Conservation (phyloP, 2,888 invertebrate species). For the Lasioglossum villosulum region DNA sequence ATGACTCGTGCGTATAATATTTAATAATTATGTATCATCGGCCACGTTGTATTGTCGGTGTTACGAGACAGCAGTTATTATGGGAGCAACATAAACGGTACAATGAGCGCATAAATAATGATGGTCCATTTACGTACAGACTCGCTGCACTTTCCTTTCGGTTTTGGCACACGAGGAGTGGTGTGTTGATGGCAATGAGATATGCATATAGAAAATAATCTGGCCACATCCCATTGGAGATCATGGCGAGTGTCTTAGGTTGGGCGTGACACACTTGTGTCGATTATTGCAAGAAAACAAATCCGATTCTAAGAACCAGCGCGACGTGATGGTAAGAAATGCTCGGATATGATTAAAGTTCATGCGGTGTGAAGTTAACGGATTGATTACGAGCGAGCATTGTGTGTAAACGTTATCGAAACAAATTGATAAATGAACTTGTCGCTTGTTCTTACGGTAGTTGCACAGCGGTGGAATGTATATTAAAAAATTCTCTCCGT, state of each 20-base stretch:
- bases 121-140: background rate
- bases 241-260: background rate
- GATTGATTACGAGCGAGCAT: background rate
- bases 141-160: slow-evolving; percentile 2
- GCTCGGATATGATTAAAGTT: background rate
- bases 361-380: background rate
- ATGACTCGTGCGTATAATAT: background rate
- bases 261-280: background rate
- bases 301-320: background rate
- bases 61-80: background rate
- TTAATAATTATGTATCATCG: background rate
- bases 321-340: background rate
- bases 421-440: background rate
- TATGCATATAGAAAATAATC: background rate
- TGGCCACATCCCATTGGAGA: background rate
- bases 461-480: background rate
- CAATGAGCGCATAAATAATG: background rate
- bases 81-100: background rate
- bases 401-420: background rate
- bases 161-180: slow-evolving; percentile 6
- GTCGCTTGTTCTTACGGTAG: background rate
- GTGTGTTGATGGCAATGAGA: background rate
- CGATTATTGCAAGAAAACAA: background rate
- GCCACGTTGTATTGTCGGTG: background rate
- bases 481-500: background rate